A percentile compares a stretch with the other conserved stretches of the same genome.
Evolutionary conservation across 1,140 invertebrate genomes (phyloP).

Genomic region (Drosophila chauvacae): DNA sequence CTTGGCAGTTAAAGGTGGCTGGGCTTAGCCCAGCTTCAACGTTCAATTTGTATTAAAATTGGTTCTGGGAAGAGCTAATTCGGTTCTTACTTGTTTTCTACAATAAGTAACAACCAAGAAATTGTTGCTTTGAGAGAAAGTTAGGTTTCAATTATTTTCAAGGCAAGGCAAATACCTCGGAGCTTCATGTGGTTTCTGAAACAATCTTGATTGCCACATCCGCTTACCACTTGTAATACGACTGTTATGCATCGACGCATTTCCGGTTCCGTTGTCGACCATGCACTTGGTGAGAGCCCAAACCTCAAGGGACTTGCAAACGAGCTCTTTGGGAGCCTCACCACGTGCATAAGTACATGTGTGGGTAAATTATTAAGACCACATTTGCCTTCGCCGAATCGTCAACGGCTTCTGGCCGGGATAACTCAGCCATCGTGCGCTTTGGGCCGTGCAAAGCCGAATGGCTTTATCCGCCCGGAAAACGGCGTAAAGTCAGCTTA

Average conservation of each 20-base stretch:
- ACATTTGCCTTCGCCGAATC: conserved; percentile 27
- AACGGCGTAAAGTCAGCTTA: conserved; percentile 78
- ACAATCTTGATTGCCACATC: background rate
- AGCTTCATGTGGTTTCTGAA: background rate
- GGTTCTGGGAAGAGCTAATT: background rate
- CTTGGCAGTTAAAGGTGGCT: background rate
- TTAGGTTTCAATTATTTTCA: background rate
- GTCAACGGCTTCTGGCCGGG: background rate
- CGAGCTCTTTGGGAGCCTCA: conserved; percentile 6
- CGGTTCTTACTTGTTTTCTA: background rate
- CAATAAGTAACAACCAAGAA: background rate
- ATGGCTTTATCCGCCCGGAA: conserved; percentile 73
- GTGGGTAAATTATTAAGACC: conserved; percentile 68
- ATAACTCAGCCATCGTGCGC: conserved; percentile 44
- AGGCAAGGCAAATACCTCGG: background rate
- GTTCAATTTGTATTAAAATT: background rate
- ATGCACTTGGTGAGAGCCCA: conserved; percentile 28
- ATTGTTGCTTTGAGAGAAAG: background rate
- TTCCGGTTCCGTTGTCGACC: conserved; percentile 55
- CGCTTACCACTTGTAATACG: conserved; percentile 12
- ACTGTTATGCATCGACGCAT: conserved; percentile 66
- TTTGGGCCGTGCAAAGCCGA: conserved; percentile 62
- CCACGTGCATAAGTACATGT: conserved; percentile 8
- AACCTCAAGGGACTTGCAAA: conserved; percentile 19
- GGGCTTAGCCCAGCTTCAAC: background rate